phyloP scores from a whole-genome alignment of 2,113 vertebrate species.

The Xiphophorus maculatus region DNA sequence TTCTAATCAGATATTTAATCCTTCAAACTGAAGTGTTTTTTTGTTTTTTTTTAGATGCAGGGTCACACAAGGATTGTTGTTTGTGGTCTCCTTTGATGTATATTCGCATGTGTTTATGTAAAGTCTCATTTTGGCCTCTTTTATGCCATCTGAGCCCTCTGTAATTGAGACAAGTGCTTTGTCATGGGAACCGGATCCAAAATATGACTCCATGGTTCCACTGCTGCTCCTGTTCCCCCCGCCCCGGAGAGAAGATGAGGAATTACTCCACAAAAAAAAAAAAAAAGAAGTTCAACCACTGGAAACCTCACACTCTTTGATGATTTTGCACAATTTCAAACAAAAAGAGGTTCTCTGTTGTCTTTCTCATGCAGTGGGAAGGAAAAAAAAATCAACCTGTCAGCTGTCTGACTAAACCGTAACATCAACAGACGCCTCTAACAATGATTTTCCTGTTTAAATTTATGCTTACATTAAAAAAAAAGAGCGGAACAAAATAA shows the following conservation, averaged over 20 bases:
- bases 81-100: not conserved
- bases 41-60: not conserved
- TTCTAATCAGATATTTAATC: not conserved
- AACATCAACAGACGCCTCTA: not conserved
- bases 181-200: constrained; percentile 92
- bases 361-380: not conserved
- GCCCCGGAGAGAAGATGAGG: constrained; percentile 83
- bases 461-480: not conserved
- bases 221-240: constrained; percentile 78
- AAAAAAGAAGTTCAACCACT: constrained; percentile 48
- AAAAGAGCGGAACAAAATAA: not conserved
- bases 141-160: constrained; percentile 78
- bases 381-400: not conserved
- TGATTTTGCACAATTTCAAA: constrained; percentile 10
- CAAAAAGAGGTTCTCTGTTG: not conserved
- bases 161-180: constrained; percentile 82
- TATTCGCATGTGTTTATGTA: not conserved
- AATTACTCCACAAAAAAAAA: constrained; percentile 84
- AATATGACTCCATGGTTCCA: constrained; percentile 91
- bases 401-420: not conserved
- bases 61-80: too few relatives aligned
- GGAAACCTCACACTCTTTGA: constrained; percentile 25
- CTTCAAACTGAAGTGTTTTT: not conserved
- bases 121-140: constrained; percentile 53
- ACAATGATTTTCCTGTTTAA: not conserved